Percentiles rank a stretch among this genome's conserved stretches.
These are phyloP conservation scores for Corythornis cristatus DNA, from an alignment of 2,113 vertebrate species.

Conservation along the genomic window DNA sequence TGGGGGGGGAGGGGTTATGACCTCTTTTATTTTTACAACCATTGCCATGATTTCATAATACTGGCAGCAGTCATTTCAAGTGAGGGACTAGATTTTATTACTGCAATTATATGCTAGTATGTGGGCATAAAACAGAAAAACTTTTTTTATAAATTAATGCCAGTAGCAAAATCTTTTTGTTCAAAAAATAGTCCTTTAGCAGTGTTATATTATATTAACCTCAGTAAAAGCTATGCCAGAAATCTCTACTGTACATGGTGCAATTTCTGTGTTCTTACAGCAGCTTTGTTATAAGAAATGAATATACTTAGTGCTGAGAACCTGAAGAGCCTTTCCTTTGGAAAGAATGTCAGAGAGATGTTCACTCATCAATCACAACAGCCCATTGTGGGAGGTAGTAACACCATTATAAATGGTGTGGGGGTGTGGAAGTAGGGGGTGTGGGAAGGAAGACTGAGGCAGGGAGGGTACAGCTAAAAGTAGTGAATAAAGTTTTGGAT, in stretches of 20 bases:
- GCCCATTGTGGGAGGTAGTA: not conserved
- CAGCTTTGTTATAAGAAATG: constrained; percentile 39
- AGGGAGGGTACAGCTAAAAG: not conserved
- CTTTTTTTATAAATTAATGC: constrained; percentile 79
- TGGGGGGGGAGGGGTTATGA: constrained; percentile 81
- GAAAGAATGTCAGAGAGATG: not conserved
- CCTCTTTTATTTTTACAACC: constrained; percentile 86
- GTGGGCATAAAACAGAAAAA: constrained; percentile 81
- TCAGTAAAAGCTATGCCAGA: constrained; percentile 42
- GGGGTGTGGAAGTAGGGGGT: no score
- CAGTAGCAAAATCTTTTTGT: constrained; percentile 76
- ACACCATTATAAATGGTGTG: not conserved
- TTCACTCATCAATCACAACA: not conserved
- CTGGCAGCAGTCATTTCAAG: constrained; percentile 76
- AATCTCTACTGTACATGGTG: not conserved
- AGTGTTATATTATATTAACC: constrained; percentile 68
- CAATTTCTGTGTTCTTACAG: not conserved
- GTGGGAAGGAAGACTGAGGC: not conserved
- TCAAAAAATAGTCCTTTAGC: constrained; percentile 69
- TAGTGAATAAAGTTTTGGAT: not conserved
- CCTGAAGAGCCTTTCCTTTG: not conserved
- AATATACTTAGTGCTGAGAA: not conserved
- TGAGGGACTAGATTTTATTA: constrained; percentile 74
- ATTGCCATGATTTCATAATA: constrained; percentile 84
- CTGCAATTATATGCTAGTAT: constrained; percentile 82